These are phyloP conservation scores for Oxystoma pomonae DNA, from an alignment of 2,888 invertebrate genomes.

Conservation along the genomic window DNA sequence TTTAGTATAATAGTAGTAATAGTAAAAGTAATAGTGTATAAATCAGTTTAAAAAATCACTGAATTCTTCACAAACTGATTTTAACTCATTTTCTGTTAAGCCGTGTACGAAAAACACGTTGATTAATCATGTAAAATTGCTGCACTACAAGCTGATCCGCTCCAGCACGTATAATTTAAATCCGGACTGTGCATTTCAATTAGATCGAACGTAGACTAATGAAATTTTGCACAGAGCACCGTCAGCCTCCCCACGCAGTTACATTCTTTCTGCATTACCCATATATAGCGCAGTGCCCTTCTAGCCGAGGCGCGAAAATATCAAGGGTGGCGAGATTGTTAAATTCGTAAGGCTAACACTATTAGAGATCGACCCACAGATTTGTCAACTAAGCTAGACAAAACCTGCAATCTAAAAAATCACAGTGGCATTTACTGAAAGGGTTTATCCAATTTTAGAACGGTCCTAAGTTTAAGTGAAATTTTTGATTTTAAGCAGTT, in stretches of 20 bases:
- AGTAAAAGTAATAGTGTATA: too few relatives aligned
- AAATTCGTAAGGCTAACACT: constrained; percentile 52
- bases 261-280: constrained; percentile 46
- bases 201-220: constrained; percentile 43
- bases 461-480: too few relatives aligned
- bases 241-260: constrained; percentile 22
- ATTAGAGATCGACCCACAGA: constrained; percentile 36
- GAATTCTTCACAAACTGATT: too few relatives aligned
- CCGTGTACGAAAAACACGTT: too few relatives aligned
- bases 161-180: constrained; percentile 11
- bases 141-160: not conserved
- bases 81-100: too few relatives aligned
- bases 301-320: not conserved
- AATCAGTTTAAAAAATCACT: too few relatives aligned
- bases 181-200: constrained; percentile 42
- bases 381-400: constrained; percentile 15
- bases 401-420: too few relatives aligned
- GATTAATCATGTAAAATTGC: too few relatives aligned
- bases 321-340: constrained; percentile 32
- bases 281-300: not conserved
- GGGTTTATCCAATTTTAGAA: too few relatives aligned
- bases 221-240: constrained; percentile 41
- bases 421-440: too few relatives aligned
- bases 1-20: too few relatives aligned
- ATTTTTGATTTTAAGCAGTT: too few relatives aligned